Evolutionary conservation across 2,113 vertebrate genomes (phyloP).

Genomic region (Paracanthobrama guichenoti): DNA sequence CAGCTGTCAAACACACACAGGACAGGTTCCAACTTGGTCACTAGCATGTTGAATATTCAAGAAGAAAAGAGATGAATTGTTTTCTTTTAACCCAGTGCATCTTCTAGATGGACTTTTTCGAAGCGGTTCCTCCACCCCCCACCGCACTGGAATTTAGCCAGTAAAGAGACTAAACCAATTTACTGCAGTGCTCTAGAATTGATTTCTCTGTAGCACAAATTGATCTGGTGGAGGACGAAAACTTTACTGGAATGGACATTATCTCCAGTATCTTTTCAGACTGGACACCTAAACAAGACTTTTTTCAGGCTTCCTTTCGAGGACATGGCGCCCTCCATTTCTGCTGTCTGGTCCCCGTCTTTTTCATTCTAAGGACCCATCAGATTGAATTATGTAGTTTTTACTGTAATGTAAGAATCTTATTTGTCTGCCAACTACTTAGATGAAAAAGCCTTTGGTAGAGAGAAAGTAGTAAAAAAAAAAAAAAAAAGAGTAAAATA

Average conservation of each 20-base stretch:
- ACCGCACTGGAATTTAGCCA: not conserved
- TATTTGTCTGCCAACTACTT: not conserved
- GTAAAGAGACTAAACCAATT: constrained; percentile 15
- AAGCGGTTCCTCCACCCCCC: no score
- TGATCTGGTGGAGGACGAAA: constrained; percentile 28
- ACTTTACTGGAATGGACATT: constrained; percentile 20
- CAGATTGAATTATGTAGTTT: not conserved
- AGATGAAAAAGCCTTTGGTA: not conserved
- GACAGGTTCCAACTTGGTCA: constrained; percentile 6
- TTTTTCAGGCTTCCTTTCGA: not conserved
- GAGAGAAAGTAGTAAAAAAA: not conserved
- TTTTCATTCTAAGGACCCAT: not conserved
- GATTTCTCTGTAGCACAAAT: constrained; percentile 27
- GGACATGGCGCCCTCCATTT: not conserved
- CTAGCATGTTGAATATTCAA: constrained; percentile 3
- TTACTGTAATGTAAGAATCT: not conserved
- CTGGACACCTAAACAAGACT: not conserved
- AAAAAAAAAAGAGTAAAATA: no score
- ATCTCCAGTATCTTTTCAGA: constrained; percentile 1
- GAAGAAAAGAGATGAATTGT: not conserved
- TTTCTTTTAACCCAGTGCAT: not conserved
- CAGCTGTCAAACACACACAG: constrained; percentile 22
- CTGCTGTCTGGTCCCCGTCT: not conserved
- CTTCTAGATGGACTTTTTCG: not conserved
- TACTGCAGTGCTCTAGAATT: constrained; percentile 33